Conservation (phyloP, 2,797 vertebrate species). For the Periophthalmus magnuspinnatus region DNA sequence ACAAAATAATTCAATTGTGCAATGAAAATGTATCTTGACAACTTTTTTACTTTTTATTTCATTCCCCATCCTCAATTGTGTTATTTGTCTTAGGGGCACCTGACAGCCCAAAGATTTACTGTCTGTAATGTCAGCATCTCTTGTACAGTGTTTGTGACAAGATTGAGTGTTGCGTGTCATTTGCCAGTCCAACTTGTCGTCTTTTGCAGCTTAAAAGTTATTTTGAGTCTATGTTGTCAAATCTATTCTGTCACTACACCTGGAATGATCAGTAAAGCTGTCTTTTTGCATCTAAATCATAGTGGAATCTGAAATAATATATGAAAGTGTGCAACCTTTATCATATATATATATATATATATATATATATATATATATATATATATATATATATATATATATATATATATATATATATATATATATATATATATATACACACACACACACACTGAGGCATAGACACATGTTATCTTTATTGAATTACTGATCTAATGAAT, state of each 20-base stretch:
- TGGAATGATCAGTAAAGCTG: too few species aligned
- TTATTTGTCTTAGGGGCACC: slow-evolving; percentile 20
- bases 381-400: too few species aligned
- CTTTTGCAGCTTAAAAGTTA: slow-evolving; percentile 22
- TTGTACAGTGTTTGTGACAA: slow-evolving; percentile 30
- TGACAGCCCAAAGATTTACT: slow-evolving; percentile 32
- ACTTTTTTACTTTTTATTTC: slow-evolving; percentile 30
- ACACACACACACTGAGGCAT: background rate
- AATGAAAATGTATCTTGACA: slow-evolving; percentile 48
- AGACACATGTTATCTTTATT: background rate
- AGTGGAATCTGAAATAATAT: background rate
- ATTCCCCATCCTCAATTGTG: slow-evolving; percentile 13
- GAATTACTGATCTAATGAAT: background rate
- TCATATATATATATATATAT: too few species aligned
- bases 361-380: too few species aligned
- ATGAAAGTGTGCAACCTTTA: background rate
- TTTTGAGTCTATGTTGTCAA: slow-evolving; percentile 14
- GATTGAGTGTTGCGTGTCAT: slow-evolving; percentile 9
- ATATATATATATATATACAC: too few species aligned
- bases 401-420: too few species aligned
- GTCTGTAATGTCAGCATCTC: slow-evolving; percentile 42
- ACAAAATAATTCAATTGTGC: slow-evolving; percentile 55
- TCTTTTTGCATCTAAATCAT: background rate
- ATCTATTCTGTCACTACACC: too few species aligned
- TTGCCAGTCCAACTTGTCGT: background rate